These are phyloP conservation scores for Unio pictorum DNA, from an alignment of 2,888 invertebrate species.

Conservation along the genomic window DNA sequence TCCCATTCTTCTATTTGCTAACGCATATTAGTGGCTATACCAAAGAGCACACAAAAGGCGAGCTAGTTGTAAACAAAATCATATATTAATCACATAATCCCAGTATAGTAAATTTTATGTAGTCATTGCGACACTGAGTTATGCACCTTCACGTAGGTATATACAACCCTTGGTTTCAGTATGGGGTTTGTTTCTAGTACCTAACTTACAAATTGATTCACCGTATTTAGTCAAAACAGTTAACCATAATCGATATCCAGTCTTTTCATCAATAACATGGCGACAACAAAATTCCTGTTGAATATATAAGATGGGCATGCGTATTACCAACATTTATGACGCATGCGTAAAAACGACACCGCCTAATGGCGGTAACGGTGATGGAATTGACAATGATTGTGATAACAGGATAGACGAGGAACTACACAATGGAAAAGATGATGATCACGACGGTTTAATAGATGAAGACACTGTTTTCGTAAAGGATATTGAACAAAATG, in stretches of 20 bases:
- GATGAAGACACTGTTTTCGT: conserved; percentile 41
- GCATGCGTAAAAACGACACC: conserved; percentile 30
- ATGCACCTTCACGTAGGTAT: no score
- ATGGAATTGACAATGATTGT: conserved; percentile 55
- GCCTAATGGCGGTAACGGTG: conserved; percentile 36
- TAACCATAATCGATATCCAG: conserved; percentile 20
- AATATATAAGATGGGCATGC: conserved; percentile 43
- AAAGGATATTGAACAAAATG: conserved; percentile 7
- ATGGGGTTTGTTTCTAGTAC: conserved; percentile 26
- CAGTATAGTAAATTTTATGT: no score
- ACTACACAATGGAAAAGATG: conserved; percentile 29
- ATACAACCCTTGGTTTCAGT: conserved; percentile 20
- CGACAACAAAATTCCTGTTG: conserved; percentile 24
- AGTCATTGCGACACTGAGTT: no score
- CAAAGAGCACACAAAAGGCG: no score
- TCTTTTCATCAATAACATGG: conserved; percentile 13
- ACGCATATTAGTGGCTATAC: no score
- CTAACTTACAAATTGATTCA: conserved; percentile 6
- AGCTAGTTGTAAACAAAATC: no score
- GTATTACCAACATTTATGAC: conserved; percentile 40
- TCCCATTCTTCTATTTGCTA: no score
- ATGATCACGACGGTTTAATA: conserved; percentile 35
- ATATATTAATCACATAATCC: no score
- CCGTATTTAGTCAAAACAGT: conserved; percentile 16
- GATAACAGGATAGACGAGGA: conserved; percentile 49